Conservation (phyloP, 2,888 invertebrate genomes). For the Emmelina monodactyla region DNA sequence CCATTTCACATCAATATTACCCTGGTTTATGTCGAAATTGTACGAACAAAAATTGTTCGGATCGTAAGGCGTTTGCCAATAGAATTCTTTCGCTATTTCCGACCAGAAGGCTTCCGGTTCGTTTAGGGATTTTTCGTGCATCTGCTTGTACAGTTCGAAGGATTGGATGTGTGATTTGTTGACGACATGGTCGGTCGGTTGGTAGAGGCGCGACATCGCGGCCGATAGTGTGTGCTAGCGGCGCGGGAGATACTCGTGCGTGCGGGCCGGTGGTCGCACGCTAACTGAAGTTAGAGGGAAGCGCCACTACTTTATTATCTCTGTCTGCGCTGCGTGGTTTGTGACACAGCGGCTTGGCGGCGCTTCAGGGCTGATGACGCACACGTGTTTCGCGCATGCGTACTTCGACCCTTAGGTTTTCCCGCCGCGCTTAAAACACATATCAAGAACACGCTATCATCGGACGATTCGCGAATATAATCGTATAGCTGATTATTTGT, state of each 20-base stretch:
- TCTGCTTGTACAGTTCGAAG: conserved; percentile 77
- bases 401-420: neutral
- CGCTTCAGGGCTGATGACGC: too few species aligned
- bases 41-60: conserved; percentile 82
- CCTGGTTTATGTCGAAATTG: conserved; percentile 90
- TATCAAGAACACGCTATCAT: neutral
- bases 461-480: too few species aligned
- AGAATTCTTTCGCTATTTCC: conserved; percentile 89
- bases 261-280: too few species aligned
- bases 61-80: conserved; percentile 85
- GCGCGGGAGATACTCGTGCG: too few species aligned
- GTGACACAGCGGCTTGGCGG: too few species aligned
- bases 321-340: too few species aligned
- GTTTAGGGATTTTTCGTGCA: conserved; percentile 87
- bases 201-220: conserved; percentile 72
- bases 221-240: neutral
- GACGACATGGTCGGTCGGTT: conserved; percentile 70
- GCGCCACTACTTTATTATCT: too few species aligned
- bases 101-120: conserved; percentile 94
- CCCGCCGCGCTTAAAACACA: neutral
- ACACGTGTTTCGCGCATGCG: neutral
- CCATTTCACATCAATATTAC: conserved; percentile 92
- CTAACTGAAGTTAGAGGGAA: too few species aligned
- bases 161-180: conserved; percentile 67
- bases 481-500: too few species aligned